Percentiles rank a stretch among this genome's conserved stretches.
phyloP scores from a whole-genome alignment of 2,113 vertebrate species.

The western clawed frog (Xenopus tropicalis) region UCB_Xtro_10.0 CM004451.2:77869501-77870000 shows the following conservation, averaged over 20 bases:
- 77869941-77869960: conserved; percentile 83
- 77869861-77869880: conserved; percentile 65
- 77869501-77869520: too few species aligned
- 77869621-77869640: too few species aligned
- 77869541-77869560: too few species aligned
- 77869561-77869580: too few species aligned
- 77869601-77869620: too few species aligned
- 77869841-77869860: conserved; percentile 64
- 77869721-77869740: conserved; percentile 26
- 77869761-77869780: conserved; percentile 13
- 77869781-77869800: conserved; percentile 48
- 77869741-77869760: conserved; percentile 41
- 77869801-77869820: conserved; percentile 55
- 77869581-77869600: too few species aligned
- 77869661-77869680: too few species aligned
- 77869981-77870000: conserved; percentile 91
- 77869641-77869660: too few species aligned
- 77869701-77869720: too few species aligned
- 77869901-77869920: conserved; percentile 72
- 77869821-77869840: conserved; percentile 59
- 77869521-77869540: too few species aligned
- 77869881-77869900: conserved; percentile 63
- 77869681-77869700: too few species aligned
- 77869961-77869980: conserved; percentile 90
- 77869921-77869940: conserved; percentile 73